Evolutionary conservation across 2,113 vertebrate species (phyloP), one percentile per base, ranked within the genome.

Genomic region (Grantiella picta): DNA sequence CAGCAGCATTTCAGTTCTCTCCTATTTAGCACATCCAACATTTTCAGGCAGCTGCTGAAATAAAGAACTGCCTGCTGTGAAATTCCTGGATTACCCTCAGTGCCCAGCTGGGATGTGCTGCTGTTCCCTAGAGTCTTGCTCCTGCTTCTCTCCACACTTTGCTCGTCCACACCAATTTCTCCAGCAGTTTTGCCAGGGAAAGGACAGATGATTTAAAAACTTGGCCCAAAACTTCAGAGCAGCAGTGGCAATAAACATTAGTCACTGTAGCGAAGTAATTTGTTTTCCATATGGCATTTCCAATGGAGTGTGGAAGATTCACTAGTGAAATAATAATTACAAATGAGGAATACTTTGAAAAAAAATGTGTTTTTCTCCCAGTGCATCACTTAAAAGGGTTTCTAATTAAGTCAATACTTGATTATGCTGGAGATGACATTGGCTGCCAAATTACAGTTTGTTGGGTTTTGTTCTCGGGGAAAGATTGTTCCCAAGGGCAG

Each of bases 381-480:
- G 3, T 89, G 94, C 95, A 97, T 97, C 96, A 92, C 93, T 96
- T 91, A 82, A 92, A 97, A 95, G 78, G 86, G 93, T 96, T 96
- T 98, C 96, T 97, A 96, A 93, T 97, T 97, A 97, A 98, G 89
- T 96, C 83, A 91, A 85, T 81, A 94, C 70, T 93, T 77, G 47
- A 93, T 97, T 97, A 96, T 88, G 71, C 92, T 94, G 82, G 85
- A 93, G 92, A 93, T 95, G 95, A 94, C 81, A 92, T 70, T 93
- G 92, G 88, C 95, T 95, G 95, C 83, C 86, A 95, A 94, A 93
- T 89, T 94, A 91, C 27, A 83, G 45, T 93, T 93, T 68, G 88
- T 80, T 63, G 80, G 89, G 86, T 52, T 95, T 94, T 94, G 70
- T 95, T 94, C 81, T 85, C 45, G 7, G 59, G 73, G 76, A 84